phyloP scores from a whole-genome alignment of 2,797 vertebrate species.

The Aeoliscus strigatus region DNA sequence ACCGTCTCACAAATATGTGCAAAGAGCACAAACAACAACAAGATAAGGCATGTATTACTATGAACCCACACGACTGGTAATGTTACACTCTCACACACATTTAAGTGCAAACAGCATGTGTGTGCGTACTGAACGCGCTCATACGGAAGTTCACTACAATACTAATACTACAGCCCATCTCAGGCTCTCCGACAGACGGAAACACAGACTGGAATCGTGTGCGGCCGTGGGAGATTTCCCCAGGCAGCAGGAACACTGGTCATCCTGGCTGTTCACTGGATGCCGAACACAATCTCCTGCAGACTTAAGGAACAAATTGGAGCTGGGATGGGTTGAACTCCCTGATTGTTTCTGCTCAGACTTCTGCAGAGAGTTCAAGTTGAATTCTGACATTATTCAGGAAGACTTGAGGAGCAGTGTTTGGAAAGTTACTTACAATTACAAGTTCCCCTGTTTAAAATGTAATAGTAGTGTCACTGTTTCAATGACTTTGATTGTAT shows the following conservation, averaged over 20 bases:
- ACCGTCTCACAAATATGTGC: slow-evolving; percentile 63
- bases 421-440: too few species aligned
- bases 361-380: slow-evolving; percentile 12
- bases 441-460: too few species aligned
- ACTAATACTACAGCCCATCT: slow-evolving; percentile 16
- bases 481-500: too few species aligned
- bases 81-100: slow-evolving; percentile 57
- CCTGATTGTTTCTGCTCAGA: slow-evolving; percentile 24
- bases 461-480: too few species aligned
- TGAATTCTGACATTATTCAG: slow-evolving; percentile 45
- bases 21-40: slow-evolving; percentile 62
- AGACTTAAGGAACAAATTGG: slow-evolving; percentile 38
- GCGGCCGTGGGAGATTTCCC: slow-evolving; percentile 50
- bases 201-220: slow-evolving; percentile 38
- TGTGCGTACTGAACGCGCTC: slow-evolving; percentile 20
- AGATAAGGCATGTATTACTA: slow-evolving; percentile 60
- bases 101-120: slow-evolving; percentile 36
- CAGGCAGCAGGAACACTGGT: slow-evolving; percentile 29
- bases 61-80: slow-evolving; percentile 53
- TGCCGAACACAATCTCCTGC: slow-evolving; percentile 13
- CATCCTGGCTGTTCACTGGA: slow-evolving; percentile 26
- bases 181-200: slow-evolving; percentile 26
- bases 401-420: slow-evolving; percentile 13
- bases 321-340: slow-evolving; percentile 32
- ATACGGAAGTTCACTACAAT: slow-evolving; percentile 15